Conservation (phyloP, 2,888 invertebrate genomes). For the Rhingia rostrata region DNA sequence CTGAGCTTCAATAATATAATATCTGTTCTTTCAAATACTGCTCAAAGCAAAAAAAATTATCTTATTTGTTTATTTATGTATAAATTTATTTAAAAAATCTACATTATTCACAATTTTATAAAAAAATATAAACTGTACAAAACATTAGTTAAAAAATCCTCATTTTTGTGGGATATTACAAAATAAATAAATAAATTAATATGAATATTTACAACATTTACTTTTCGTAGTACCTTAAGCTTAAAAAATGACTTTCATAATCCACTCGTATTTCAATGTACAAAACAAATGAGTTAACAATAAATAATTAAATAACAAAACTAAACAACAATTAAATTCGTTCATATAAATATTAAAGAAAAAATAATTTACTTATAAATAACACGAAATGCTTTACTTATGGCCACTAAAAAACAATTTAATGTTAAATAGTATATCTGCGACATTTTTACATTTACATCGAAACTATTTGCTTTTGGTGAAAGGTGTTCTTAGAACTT, state of each 20-base stretch:
- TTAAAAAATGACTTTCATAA: slow-evolving; percentile 80
- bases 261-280: slow-evolving; percentile 78
- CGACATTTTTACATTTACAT: slow-evolving; percentile 44
- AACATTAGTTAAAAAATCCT: slow-evolving; percentile 13
- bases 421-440: not conserved
- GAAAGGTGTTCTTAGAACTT: slow-evolving; percentile 13
- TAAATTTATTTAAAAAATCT: not conserved
- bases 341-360: slow-evolving; percentile 51
- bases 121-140: slow-evolving; percentile 47
- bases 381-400: slow-evolving; percentile 41
- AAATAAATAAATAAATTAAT: slow-evolving; percentile 23
- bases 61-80: slow-evolving; percentile 7
- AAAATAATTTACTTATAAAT: slow-evolving; percentile 43
- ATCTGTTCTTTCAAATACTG: too few species aligned
- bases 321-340: slow-evolving; percentile 70
- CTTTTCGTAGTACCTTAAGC: slow-evolving; percentile 29
- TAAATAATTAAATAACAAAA: slow-evolving; percentile 59
- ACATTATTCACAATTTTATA: slow-evolving; percentile 50
- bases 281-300: slow-evolving; percentile 59
- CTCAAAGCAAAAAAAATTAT: not conserved
- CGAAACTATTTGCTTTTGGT: slow-evolving; percentile 29
- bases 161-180: not conserved
- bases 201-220: slow-evolving; percentile 56
- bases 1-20: too few species aligned
- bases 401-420: slow-evolving; percentile 71